Percentiles rank a stretch among this genome's conserved stretches.
Evolutionary conservation across 2,888 invertebrate genomes (phyloP).

Genomic region (Argyra leucocephala): DNA sequence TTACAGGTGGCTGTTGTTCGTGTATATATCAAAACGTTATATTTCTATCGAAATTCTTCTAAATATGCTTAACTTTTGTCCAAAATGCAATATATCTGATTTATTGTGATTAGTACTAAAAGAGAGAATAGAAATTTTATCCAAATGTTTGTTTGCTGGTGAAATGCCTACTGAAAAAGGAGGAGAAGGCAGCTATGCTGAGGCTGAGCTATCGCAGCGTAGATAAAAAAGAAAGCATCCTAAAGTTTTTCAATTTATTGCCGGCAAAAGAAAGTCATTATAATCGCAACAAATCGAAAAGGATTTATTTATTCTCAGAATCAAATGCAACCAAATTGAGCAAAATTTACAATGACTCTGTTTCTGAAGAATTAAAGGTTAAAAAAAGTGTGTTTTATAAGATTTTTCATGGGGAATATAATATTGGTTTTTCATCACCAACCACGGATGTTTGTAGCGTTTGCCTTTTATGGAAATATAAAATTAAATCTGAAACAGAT

Average conservation of each 20-base stretch:
- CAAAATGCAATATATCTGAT: no score
- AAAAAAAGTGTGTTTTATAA: slow-evolving; percentile 13
- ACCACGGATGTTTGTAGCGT: slow-evolving; percentile 7
- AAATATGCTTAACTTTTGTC: no score
- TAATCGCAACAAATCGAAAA: slow-evolving; percentile 8
- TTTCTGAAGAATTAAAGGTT: slow-evolving; percentile 11
- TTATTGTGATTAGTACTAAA: no score
- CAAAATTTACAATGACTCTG: slow-evolving; percentile 7
- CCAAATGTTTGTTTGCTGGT: no score
- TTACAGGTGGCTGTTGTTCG: no score
- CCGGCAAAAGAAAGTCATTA: slow-evolving; percentile 9
- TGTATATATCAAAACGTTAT: no score
- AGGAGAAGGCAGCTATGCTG: no score
- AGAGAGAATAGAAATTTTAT: no score
- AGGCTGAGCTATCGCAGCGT: slow-evolving; percentile 4
- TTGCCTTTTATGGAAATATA: neutral
- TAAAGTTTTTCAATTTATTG: slow-evolving; percentile 2
- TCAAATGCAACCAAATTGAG: slow-evolving; percentile 1
- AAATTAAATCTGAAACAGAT: no score
- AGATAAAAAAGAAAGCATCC: slow-evolving; percentile 5
- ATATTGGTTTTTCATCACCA: slow-evolving; percentile 13
- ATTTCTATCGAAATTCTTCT: no score
- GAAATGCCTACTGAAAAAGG: no score
- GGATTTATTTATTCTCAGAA: slow-evolving; percentile 1
- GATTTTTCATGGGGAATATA: neutral